Evolutionary conservation across 2,888 invertebrate genomes (phyloP).

Genomic region (Pardosa pseudoannulata): DNA sequence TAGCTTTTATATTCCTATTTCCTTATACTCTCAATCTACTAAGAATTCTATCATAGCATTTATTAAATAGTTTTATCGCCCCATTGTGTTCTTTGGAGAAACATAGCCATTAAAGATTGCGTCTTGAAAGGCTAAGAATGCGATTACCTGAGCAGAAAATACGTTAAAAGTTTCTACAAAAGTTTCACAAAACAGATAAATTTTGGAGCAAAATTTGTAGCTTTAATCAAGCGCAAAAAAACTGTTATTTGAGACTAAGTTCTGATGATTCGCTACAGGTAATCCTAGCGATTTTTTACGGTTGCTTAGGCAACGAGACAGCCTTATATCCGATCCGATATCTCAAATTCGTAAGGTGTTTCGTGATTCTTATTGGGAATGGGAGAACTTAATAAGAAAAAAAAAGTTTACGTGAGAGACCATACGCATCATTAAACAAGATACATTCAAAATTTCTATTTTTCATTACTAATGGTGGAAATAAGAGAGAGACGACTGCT

Average conservation of each 20-base stretch:
- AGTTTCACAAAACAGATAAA: neutral
- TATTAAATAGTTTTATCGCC: neutral
- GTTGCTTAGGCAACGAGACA: conserved; percentile 1
- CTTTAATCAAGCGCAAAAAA: neutral
- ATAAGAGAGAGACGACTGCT: too few species aligned
- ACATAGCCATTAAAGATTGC: neutral
- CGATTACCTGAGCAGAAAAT: conserved; percentile 12
- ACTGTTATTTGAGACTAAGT: conserved; percentile 3
- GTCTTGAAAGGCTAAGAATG: neutral
- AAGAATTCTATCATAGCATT: neutral
- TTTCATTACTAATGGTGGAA: neutral
- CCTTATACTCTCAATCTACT: too few species aligned
- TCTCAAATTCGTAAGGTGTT: conserved; percentile 1
- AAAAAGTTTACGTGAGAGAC: neutral
- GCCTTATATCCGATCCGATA: neutral
- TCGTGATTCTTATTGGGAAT: neutral
- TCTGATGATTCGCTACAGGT: neutral
- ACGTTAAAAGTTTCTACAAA: neutral
- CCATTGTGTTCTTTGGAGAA: neutral
- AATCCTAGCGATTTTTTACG: neutral
- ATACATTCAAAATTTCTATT: neutral
- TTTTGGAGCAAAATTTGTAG: neutral
- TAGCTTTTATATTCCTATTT: too few species aligned
- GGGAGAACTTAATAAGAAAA: neutral
- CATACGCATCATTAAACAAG: neutral